Percentiles rank a stretch among this genome's conserved stretches.
Evolutionary conservation across 2,797 vertebrate genomes (phyloP).

Genomic region (Oreochromis grahami): DNA sequence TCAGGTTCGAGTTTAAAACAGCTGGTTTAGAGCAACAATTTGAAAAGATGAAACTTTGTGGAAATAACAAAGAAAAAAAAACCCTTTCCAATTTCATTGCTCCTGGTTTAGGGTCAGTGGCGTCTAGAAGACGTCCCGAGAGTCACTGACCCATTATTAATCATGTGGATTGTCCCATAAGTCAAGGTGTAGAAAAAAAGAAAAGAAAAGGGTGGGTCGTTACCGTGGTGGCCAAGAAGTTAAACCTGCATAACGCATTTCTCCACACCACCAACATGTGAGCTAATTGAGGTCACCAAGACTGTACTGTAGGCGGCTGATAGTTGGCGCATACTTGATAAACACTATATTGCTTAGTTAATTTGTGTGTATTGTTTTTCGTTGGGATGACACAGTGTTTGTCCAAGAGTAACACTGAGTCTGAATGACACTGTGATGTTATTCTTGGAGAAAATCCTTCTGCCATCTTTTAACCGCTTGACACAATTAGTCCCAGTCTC

Average conservation of each 20-base stretch:
- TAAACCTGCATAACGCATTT: neutral
- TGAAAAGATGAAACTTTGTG: neutral
- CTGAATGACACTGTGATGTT: neutral
- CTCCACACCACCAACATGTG: neutral
- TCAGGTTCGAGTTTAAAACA: neutral
- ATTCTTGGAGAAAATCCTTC: neutral
- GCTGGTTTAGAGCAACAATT: neutral
- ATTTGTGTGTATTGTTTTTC: rapidly evolving
- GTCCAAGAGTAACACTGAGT: neutral
- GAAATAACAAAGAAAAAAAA: neutral
- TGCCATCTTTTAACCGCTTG: neutral
- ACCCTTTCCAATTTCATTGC: neutral
- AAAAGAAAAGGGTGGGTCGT: neutral
- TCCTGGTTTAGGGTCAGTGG: neutral
- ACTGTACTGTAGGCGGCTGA: neutral
- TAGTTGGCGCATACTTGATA: neutral
- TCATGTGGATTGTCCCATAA: neutral
- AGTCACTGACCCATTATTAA: neutral
- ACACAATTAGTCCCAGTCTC: neutral
- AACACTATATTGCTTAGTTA: neutral
- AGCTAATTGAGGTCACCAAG: neutral
- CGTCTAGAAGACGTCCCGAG: neutral
- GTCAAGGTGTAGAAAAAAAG: neutral
- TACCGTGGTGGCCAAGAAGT: neutral
- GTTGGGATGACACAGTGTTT: neutral